phyloP scores from a whole-genome alignment of 2,888 invertebrate species.

The Steinernema scapterisci region DNA sequence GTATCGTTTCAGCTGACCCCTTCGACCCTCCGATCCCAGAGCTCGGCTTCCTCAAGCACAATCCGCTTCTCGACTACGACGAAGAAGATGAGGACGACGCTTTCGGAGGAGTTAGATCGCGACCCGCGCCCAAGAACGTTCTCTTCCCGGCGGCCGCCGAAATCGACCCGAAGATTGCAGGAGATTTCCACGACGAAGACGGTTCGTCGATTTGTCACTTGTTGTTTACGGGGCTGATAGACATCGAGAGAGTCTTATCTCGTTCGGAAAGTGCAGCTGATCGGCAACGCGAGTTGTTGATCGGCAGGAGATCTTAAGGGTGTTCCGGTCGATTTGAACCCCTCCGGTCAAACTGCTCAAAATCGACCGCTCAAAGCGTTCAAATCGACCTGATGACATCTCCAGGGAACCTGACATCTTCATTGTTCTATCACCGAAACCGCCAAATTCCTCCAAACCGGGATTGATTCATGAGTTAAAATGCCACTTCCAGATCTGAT shows the following conservation, averaged over 20 bases:
- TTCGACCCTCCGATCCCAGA: slow-evolving; percentile 51
- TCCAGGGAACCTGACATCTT: too few relatives aligned
- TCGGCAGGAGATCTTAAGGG: too few relatives aligned
- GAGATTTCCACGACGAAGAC: slow-evolving; percentile 44
- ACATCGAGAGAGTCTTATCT: too few relatives aligned
- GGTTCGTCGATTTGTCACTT: neutral
- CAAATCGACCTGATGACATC: too few relatives aligned
- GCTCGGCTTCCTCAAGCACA: slow-evolving; percentile 54
- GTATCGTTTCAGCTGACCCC: slow-evolving; percentile 47
- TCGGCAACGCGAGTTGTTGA: too few relatives aligned
- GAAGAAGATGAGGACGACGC: slow-evolving; percentile 45
- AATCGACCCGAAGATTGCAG: slow-evolving; percentile 47
- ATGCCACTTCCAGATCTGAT: slow-evolving; percentile 31
- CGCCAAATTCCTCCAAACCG: too few relatives aligned
- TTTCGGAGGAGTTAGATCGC: slow-evolving; percentile 38
- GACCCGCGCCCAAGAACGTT: slow-evolving; percentile 39
- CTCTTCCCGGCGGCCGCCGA: slow-evolving; percentile 51
- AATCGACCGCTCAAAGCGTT: too few relatives aligned
- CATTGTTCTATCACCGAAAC: too few relatives aligned
- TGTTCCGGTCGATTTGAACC: too few relatives aligned
- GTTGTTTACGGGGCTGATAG: too few relatives aligned
- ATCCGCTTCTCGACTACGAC: slow-evolving; percentile 58
- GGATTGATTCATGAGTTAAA: too few relatives aligned
- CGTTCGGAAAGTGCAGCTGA: too few relatives aligned
- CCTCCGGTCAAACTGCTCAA: neutral